Percentiles rank a stretch among this genome's conserved stretches.
Conservation (phyloP, 2,113 vertebrate genomes). For the Agelaius phoeniceus region DNA sequence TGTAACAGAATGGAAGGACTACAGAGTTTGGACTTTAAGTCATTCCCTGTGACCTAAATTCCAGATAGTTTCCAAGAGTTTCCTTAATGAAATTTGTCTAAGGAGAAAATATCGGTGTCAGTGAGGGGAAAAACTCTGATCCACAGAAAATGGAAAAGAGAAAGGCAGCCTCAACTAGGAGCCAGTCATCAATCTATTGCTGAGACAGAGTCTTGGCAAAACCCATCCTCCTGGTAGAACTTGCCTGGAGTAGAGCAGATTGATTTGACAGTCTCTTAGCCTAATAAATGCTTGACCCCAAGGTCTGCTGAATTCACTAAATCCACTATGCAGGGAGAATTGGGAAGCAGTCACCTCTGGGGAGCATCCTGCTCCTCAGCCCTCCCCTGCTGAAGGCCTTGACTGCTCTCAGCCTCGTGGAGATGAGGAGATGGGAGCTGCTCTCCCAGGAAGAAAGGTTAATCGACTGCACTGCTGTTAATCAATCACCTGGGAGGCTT, state of each 20-base stretch:
- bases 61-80: slow-evolving; percentile 32
- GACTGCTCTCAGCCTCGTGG: slow-evolving; percentile 65
- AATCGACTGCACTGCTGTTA: slow-evolving; percentile 57
- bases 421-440: slow-evolving; percentile 64
- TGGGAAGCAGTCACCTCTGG: slow-evolving; percentile 66
- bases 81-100: slow-evolving; percentile 52
- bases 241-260: slow-evolving; percentile 64
- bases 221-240: slow-evolving; percentile 54
- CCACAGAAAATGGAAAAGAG: slow-evolving; percentile 40
- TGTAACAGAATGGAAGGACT: background rate
- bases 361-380: slow-evolving; percentile 49
- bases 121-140: slow-evolving; percentile 19
- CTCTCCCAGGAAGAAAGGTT: slow-evolving; percentile 66
- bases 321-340: slow-evolving; percentile 64
- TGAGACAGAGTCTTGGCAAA: slow-evolving; percentile 63
- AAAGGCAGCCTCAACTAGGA: slow-evolving; percentile 49
- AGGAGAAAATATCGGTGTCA: slow-evolving; percentile 44
- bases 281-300: slow-evolving; percentile 72
- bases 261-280: slow-evolving; percentile 73
- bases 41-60: background rate
- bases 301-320: slow-evolving; percentile 72
- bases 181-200: slow-evolving; percentile 56
- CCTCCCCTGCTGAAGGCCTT: slow-evolving; percentile 67
- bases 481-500: slow-evolving; percentile 67
- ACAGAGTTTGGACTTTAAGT: background rate